Evolutionary conservation across 2,888 invertebrate species (phyloP).

Genomic region (Panzeria rudis): DNA sequence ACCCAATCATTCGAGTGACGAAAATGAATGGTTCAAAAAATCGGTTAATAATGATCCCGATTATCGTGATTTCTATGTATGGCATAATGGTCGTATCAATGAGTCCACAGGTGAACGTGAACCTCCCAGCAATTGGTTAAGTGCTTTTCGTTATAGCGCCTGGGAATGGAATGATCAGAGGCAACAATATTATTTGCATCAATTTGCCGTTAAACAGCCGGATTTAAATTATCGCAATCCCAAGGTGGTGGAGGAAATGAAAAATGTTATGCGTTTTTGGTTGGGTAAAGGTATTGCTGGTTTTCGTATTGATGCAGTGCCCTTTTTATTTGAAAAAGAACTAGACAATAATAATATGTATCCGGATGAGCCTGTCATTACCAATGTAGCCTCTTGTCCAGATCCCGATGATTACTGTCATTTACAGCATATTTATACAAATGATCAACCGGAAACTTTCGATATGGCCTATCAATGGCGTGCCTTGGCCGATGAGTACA

Average conservation of each 20-base stretch:
- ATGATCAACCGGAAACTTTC: slow-evolving; percentile 86
- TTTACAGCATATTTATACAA: slow-evolving; percentile 86
- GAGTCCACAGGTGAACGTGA: slow-evolving; percentile 79
- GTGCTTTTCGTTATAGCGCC: slow-evolving; percentile 86
- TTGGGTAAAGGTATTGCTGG: slow-evolving; percentile 91
- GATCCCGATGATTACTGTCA: slow-evolving; percentile 85
- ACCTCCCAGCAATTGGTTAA: slow-evolving; percentile 85
- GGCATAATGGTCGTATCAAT: slow-evolving; percentile 85
- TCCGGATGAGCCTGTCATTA: slow-evolving; percentile 85
- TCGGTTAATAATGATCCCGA: slow-evolving; percentile 86
- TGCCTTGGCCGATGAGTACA: slow-evolving; percentile 85
- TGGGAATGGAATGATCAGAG: slow-evolving; percentile 87
- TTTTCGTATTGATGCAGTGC: slow-evolving; percentile 89
- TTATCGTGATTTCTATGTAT: slow-evolving; percentile 91
- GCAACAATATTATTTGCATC: slow-evolving; percentile 87
- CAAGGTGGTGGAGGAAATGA: slow-evolving; percentile 84
- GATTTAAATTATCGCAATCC: slow-evolving; percentile 87
- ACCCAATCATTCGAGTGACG: slow-evolving; percentile 87
- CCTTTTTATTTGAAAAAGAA: slow-evolving; percentile 82
- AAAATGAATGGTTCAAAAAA: slow-evolving; percentile 92
- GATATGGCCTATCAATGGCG: slow-evolving; percentile 86
- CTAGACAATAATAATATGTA: slow-evolving; percentile 79
- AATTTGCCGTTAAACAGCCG: slow-evolving; percentile 86
- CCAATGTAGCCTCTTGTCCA: slow-evolving; percentile 80
- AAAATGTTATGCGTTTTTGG: slow-evolving; percentile 89